Conservation (phyloP, 1,140 invertebrate genomes). For the Drosophila chauvacae region DNA sequence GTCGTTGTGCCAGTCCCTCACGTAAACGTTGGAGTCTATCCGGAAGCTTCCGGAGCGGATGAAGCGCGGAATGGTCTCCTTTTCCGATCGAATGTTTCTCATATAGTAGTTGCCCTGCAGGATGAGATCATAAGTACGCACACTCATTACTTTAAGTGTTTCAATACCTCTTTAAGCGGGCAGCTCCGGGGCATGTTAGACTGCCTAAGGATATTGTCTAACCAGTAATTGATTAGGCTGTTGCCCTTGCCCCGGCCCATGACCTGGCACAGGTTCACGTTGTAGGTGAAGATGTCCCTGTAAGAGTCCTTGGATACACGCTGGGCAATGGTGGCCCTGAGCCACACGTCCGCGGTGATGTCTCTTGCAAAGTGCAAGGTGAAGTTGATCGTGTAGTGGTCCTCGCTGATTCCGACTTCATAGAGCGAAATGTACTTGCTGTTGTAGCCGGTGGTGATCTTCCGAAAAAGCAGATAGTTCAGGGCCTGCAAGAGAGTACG, state of each 20-base stretch:
- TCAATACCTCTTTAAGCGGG: conserved; percentile 45
- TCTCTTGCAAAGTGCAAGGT: conserved; percentile 34
- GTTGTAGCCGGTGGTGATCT: conserved; percentile 17
- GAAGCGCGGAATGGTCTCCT: conserved; percentile 48
- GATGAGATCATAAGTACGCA: neutral
- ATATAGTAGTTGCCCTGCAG: conserved; percentile 45
- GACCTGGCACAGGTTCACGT: conserved; percentile 58
- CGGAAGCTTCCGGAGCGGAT: conserved; percentile 48
- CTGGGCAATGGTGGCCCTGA: conserved; percentile 29
- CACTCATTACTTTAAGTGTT: neutral
- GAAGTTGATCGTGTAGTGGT: conserved; percentile 41
- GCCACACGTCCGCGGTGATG: conserved; percentile 46
- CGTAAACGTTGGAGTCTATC: conserved; percentile 43
- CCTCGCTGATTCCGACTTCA: conserved; percentile 30
- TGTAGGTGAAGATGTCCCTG: conserved; percentile 46
- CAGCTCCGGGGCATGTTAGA: conserved; percentile 53
- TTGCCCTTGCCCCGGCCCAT: conserved; percentile 38
- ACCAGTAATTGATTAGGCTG: conserved; percentile 50
- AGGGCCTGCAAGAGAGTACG: conserved; percentile 13
- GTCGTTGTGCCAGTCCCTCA: conserved; percentile 47
- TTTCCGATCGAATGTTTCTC: conserved; percentile 49
- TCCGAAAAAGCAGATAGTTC: conserved; percentile 42
- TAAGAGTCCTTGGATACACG: conserved; percentile 31
- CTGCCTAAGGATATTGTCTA: conserved; percentile 48
- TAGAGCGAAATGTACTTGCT: conserved; percentile 52